Evolutionary conservation across 2,888 invertebrate genomes (phyloP), one percentile per base, ranked within the genome.

Genomic region (Drosophila trichaetosa): DNA sequence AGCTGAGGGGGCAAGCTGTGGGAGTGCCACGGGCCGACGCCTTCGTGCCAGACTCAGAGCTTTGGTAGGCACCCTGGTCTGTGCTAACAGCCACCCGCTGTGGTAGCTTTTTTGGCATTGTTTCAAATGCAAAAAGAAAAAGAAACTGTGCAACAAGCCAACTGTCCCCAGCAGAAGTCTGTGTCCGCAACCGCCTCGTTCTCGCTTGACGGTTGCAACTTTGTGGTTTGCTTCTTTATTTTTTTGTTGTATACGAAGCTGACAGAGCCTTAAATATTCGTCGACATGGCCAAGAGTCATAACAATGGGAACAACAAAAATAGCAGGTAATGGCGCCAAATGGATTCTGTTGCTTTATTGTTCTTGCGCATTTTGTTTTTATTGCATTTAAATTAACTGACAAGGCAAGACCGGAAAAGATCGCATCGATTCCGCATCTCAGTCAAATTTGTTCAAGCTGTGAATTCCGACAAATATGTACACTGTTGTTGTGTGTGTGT

Each of bases 391-490:
- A 73, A 69, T 80, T 56, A 85, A 78, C 73, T 71, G 75, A 6
- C 46, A 34, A 34, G 34, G 24, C 69, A 69, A 42, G 59, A 29
- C 33, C 54, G 40, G 70, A 46, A 65, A 34, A 31, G 21, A 66
- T 46, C 58, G 61, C 75, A 51, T 54, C 65, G 21, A 52, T 53
- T 38, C 42, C 46, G 52, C 46, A 48, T 63, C 63, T 83, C 60
- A 33, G 59, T 84, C 75, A 89, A 83, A 87, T 87, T 82, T 87
- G 85, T 87, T 66, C 85, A 85, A 73, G 67, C 58, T 24, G 46
- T 40, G 52, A 64, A 51, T 18, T 24, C 5, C 52, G 21, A 16
- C 8, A 31, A 65, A 63, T 54, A 40, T 49, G 46, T 60, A 53
- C 48, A 54, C 31, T 68, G 46, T 65, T 42, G 62, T 40, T 67